phyloP scores from a whole-genome alignment of 2,797 vertebrate genomes.

The Vespertilio murinus region DNA sequence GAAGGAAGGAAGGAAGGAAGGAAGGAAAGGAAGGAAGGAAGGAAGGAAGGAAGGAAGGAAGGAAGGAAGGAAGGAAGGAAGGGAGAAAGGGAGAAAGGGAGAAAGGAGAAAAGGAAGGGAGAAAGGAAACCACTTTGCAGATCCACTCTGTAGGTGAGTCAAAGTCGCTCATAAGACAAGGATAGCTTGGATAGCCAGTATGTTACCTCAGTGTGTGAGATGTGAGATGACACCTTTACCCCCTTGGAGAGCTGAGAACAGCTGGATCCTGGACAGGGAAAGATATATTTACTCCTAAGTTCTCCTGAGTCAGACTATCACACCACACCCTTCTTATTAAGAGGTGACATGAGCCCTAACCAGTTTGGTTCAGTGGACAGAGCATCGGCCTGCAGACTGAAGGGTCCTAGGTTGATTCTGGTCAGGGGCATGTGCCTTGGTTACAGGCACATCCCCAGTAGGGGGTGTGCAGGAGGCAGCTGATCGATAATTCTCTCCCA shows the following conservation, averaged over 20 bases:
- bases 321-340: background rate
- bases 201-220: no score
- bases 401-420: no score
- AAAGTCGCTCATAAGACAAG: background rate
- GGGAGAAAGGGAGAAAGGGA: accelerated
- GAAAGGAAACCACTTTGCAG: background rate
- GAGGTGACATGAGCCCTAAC: background rate
- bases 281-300: no score
- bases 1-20: accelerated
- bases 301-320: background rate
- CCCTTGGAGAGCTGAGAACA: background rate
- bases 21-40: accelerated
- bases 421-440: no score
- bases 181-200: no score
- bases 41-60: accelerated
- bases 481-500: no score
- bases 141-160: background rate
- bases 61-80: accelerated
- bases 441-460: no score
- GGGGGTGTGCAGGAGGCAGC: no score
- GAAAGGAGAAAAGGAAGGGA: accelerated
- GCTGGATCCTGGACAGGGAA: background rate
- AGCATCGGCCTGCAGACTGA: no score
- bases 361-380: no score
- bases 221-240: background rate